These are phyloP conservation scores for Hippocampus abdominalis DNA, from an alignment of 2,113 vertebrate species.

Conservation along the genomic window DNA sequence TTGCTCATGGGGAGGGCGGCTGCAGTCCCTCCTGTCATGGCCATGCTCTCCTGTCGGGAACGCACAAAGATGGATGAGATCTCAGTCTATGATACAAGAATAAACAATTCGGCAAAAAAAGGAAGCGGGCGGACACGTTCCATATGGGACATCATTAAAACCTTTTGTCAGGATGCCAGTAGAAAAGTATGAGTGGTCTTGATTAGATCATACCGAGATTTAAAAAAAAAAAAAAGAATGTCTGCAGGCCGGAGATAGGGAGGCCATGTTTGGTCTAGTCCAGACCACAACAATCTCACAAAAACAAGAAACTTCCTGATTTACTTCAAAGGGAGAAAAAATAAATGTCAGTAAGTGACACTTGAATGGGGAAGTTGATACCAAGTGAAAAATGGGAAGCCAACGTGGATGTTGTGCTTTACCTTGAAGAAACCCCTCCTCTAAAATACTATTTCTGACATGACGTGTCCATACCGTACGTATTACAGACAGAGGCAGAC, in stretches of 20 bases:
- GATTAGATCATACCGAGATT: conserved; percentile 44
- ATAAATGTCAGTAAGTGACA: conserved; percentile 12
- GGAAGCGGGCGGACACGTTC: conserved; percentile 9
- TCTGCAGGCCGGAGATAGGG: conserved; percentile 45
- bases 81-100: background rate
- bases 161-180: conserved; percentile 9
- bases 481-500: background rate
- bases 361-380: background rate
- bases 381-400: background rate
- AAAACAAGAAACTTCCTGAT: conserved; percentile 51
- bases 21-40: conserved; percentile 90
- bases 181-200: conserved; percentile 20
- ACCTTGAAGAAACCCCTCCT: background rate
- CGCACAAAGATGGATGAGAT: background rate
- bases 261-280: conserved; percentile 47
- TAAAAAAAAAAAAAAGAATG: conserved; percentile 13
- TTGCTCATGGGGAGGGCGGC: conserved; percentile 95
- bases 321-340: conserved; percentile 14
- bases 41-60: conserved; percentile 82
- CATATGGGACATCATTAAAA: conserved; percentile 12
- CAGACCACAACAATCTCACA: conserved; percentile 11
- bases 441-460: background rate
- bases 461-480: background rate
- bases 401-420: background rate
- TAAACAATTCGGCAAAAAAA: background rate